Percentiles rank a stretch among this genome's conserved stretches.
phyloP scores from a whole-genome alignment of 1,140 invertebrate species.

The Bombyx mandarina region DNA sequence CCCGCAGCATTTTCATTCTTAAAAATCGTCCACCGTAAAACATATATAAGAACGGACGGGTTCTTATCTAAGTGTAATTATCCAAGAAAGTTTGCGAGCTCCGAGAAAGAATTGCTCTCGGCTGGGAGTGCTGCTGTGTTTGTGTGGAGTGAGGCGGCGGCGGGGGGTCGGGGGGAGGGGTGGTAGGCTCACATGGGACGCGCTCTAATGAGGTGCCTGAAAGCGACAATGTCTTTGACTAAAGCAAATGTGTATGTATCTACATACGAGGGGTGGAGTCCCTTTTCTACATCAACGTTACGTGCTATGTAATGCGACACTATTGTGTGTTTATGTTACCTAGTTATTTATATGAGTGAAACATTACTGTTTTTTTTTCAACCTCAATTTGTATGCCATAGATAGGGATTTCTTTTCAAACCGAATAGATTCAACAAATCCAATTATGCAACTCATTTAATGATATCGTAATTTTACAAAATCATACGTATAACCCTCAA shows the following conservation, averaged over 20 bases:
- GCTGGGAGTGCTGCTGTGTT: slow-evolving; percentile 33
- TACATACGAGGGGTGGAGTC: slow-evolving; percentile 50
- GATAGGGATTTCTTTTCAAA: no score
- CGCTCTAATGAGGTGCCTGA: slow-evolving; percentile 69
- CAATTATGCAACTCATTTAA: no score
- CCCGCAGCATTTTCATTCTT: no score
- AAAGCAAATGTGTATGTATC: slow-evolving; percentile 67
- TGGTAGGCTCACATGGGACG: slow-evolving; percentile 65
- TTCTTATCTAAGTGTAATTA: slow-evolving; percentile 58
- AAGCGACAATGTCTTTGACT: slow-evolving; percentile 70
- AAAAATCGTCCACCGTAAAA: slow-evolving; percentile 9
- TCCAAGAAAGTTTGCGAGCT: slow-evolving; percentile 63
- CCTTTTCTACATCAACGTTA: slow-evolving; percentile 22
- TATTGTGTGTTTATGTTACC: background rate
- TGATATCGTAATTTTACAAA: no score
- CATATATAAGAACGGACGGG: slow-evolving; percentile 19
- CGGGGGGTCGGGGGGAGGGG: slow-evolving; percentile 16
- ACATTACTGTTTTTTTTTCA: no score
- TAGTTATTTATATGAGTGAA: no score
- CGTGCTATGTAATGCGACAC: slow-evolving; percentile 17
- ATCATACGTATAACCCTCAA: no score
- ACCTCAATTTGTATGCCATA: no score
- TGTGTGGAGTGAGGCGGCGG: slow-evolving; percentile 12
- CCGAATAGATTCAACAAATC: no score
- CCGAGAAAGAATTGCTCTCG: slow-evolving; percentile 60